Evolutionary conservation across 1,140 invertebrate genomes (phyloP).

Genomic region (Hyphantria cunea): DNA sequence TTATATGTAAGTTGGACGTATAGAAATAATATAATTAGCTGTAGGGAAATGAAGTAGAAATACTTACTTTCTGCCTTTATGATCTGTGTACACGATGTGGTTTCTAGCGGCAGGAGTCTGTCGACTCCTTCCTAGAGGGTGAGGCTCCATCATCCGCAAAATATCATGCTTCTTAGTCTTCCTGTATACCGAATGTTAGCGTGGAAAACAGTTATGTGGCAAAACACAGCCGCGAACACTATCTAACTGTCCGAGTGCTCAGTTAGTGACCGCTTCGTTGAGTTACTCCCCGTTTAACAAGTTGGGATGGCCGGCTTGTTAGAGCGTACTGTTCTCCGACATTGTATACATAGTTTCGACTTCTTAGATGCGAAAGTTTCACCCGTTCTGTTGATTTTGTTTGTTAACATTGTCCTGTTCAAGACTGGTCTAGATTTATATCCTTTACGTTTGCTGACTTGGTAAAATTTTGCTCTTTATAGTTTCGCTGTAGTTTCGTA

Average conservation of each 20-base stretch:
- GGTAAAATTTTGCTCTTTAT: conserved; percentile 17
- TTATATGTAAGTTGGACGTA: no score
- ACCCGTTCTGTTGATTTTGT: conserved; percentile 61
- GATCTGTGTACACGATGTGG: conserved; percentile 80
- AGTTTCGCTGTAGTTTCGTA: conserved; percentile 1
- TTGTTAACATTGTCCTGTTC: conserved; percentile 57
- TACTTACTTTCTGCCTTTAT: conserved; percentile 81
- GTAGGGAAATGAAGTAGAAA: no score
- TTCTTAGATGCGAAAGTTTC: conserved; percentile 70
- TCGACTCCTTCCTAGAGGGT: conserved; percentile 56
- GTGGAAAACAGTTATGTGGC: conserved; percentile 23
- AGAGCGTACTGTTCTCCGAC: conserved; percentile 59
- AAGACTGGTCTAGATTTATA: conserved; percentile 35
- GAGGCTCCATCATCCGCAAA: conserved; percentile 54
- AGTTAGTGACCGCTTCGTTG: conserved; percentile 50
- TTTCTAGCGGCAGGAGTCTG: conserved; percentile 68
- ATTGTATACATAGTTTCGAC: conserved; percentile 66
- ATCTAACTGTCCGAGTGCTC: conserved; percentile 49
- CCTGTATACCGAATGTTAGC: conserved; percentile 45
- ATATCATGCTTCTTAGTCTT: conserved; percentile 7
- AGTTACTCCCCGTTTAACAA: conserved; percentile 71
- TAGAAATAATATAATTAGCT: no score
- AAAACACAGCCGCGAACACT: conserved; percentile 40
- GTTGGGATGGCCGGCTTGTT: conserved; percentile 72
- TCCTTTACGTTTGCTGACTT: conserved; percentile 26